phyloP scores from a whole-genome alignment of 2,797 vertebrate species.

The Hybognathus amarus region DNA sequence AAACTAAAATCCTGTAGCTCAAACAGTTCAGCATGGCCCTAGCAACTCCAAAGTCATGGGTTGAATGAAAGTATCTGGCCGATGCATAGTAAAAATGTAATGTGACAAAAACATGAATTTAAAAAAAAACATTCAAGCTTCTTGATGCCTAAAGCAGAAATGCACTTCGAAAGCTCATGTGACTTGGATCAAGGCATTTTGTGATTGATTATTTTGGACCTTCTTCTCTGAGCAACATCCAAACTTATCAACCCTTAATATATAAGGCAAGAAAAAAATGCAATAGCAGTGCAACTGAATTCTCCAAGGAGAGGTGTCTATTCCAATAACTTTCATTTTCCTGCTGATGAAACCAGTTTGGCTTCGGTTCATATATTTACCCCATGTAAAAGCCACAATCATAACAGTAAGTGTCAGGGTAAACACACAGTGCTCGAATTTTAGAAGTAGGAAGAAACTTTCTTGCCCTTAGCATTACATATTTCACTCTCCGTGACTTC shows the following conservation, averaged over 20 bases:
- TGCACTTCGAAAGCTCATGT: background rate
- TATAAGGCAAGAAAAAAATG: background rate
- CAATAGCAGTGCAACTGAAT: background rate
- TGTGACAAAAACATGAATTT: background rate
- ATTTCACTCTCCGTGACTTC: constrained; percentile 49
- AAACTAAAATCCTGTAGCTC: background rate
- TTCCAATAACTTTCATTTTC: constrained; percentile 7
- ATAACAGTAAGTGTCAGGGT: background rate
- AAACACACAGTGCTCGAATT: background rate
- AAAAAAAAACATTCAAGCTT: background rate
- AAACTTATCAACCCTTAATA: background rate
- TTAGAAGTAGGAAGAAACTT: constrained; percentile 25
- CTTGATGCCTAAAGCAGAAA: background rate
- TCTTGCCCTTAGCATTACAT: constrained; percentile 37
- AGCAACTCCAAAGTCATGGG: background rate
- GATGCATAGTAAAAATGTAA: background rate
- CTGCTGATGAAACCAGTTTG: constrained; percentile 15
- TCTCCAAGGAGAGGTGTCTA: constrained; percentile 21
- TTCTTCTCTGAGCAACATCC: constrained; percentile 6
- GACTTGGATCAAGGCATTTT: constrained; percentile 13
- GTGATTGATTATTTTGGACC: constrained; percentile 26
- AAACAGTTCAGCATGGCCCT: background rate
- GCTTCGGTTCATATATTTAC: constrained; percentile 20
- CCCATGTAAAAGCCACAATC: constrained; percentile 14
- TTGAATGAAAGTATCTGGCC: background rate